These are phyloP conservation scores for Drosophila pruinosa DNA, from an alignment of 1,140 invertebrate species.

Conservation along the genomic window DNA sequence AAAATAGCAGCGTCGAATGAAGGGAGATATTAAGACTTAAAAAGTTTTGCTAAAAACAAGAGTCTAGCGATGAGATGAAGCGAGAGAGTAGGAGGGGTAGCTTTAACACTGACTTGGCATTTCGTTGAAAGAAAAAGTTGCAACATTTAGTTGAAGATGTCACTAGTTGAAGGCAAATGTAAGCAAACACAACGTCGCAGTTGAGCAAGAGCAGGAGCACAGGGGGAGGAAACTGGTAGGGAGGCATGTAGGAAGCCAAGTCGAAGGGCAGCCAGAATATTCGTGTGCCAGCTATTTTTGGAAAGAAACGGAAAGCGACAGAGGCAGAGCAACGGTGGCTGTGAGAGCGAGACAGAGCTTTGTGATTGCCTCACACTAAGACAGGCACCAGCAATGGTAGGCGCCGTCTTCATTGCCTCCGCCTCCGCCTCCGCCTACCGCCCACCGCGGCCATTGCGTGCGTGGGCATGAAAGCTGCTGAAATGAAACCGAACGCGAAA, in stretches of 20 bases:
- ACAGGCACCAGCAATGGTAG: conserved; percentile 20
- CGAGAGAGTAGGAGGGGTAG: conserved; percentile 28
- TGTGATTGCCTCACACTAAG: conserved; percentile 19
- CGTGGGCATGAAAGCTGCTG: conserved; percentile 52
- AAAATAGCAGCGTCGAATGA: conserved; percentile 34
- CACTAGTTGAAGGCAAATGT: conserved; percentile 41
- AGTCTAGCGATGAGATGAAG: too few relatives aligned
- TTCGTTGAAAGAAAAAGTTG: conserved; percentile 25
- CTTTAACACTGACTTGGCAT: conserved; percentile 53
- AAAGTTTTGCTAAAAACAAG: conserved; percentile 17
- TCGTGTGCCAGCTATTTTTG: conserved; percentile 71
- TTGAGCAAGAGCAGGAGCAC: not conserved
- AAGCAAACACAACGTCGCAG: conserved; percentile 7
- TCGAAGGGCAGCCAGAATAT: conserved; percentile 40
- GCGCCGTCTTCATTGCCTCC: not conserved
- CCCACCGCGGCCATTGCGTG: not conserved
- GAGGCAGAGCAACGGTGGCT: not conserved
- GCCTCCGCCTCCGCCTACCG: not conserved
- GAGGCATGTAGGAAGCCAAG: not conserved
- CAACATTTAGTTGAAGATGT: conserved; percentile 37
- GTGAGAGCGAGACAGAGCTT: not conserved
- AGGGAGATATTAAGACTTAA: conserved; percentile 5
- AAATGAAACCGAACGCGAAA: not conserved
- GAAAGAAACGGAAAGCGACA: conserved; percentile 28
- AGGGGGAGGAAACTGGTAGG: not conserved